A percentile compares a stretch with the other conserved stretches of the same genome.
These are phyloP conservation scores for Drosophila rubida DNA, from an alignment of 2,888 invertebrate species.

Conservation along the genomic window DNA sequence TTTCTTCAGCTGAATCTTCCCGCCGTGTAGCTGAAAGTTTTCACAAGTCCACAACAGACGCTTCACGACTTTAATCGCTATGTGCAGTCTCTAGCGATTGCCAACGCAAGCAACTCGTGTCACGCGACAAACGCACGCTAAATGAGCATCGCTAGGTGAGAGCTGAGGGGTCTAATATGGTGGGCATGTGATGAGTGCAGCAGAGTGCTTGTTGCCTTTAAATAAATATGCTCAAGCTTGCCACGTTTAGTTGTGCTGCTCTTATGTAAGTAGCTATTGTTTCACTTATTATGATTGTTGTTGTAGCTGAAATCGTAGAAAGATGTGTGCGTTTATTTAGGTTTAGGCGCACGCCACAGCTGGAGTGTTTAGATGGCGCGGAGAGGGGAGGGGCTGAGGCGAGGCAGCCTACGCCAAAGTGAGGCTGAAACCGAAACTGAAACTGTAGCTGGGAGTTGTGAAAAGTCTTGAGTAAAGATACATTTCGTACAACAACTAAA, in stretches of 20 bases:
- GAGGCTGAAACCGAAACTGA: conserved; percentile 18
- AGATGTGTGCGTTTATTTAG: conserved; percentile 29
- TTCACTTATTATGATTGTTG: conserved; percentile 44
- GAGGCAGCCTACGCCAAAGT: conserved; percentile 24
- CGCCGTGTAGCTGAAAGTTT: too few relatives aligned
- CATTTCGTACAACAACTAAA: conserved; percentile 73
- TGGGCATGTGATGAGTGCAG: conserved; percentile 43
- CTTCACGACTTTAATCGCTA: too few relatives aligned
- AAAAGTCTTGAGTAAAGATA: conserved; percentile 71
- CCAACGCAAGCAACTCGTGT: neutral
- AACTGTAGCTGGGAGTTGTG: conserved; percentile 27
- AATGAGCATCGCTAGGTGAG: neutral
- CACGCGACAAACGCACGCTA: neutral
- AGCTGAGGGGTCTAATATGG: neutral
- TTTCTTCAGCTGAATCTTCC: too few relatives aligned
- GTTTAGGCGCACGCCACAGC: conserved; percentile 27
- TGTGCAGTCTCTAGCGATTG: too few relatives aligned
- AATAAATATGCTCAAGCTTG: conserved; percentile 63
- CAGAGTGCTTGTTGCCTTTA: conserved; percentile 72
- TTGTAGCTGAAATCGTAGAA: conserved; percentile 28
- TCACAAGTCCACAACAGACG: too few relatives aligned
- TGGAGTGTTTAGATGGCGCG: neutral
- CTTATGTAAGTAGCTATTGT: conserved; percentile 24
- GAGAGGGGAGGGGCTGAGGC: neutral
- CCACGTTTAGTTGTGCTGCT: conserved; percentile 35